phyloP scores from a whole-genome alignment of 2,888 invertebrate genomes.

The Ophioninae sp. region DNA sequence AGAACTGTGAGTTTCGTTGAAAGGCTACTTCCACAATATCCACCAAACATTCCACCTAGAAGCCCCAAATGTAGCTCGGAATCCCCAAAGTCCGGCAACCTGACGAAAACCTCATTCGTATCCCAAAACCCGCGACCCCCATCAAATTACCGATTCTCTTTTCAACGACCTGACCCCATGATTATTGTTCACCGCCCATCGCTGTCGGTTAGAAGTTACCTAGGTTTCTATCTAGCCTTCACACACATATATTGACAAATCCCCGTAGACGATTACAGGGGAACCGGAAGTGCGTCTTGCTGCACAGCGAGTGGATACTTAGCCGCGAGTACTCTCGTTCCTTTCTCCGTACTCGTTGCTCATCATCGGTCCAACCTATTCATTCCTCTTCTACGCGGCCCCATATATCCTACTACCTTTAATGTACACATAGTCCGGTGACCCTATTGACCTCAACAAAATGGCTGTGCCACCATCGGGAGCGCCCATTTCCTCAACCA shows the following conservation, averaged over 20 bases:
- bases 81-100: neutral
- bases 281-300: constrained; percentile 60
- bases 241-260: neutral
- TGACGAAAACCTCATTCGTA: neutral
- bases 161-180: neutral
- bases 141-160: neutral
- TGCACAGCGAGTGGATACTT: constrained; percentile 57
- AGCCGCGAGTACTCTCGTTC: constrained; percentile 42
- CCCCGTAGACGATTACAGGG: neutral
- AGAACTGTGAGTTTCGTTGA: neutral
- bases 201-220: neutral
- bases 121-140: neutral
- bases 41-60: neutral
- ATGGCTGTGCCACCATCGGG: constrained; percentile 56
- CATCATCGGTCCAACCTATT: constrained; percentile 42
- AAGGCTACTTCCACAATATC: neutral
- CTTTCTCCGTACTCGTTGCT: constrained; percentile 39
- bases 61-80: neutral
- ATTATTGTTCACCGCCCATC: neutral
- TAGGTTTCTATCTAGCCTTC: neutral
- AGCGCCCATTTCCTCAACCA: constrained; percentile 63
- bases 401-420: neutral
- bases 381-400: constrained; percentile 15
- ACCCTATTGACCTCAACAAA: constrained; percentile 59
- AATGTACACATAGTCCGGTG: constrained; percentile 18